Evolutionary conservation across 2,888 invertebrate species (phyloP), one percentile per base, ranked within the genome.

Genomic region (Eumerus sabulonum): DNA sequence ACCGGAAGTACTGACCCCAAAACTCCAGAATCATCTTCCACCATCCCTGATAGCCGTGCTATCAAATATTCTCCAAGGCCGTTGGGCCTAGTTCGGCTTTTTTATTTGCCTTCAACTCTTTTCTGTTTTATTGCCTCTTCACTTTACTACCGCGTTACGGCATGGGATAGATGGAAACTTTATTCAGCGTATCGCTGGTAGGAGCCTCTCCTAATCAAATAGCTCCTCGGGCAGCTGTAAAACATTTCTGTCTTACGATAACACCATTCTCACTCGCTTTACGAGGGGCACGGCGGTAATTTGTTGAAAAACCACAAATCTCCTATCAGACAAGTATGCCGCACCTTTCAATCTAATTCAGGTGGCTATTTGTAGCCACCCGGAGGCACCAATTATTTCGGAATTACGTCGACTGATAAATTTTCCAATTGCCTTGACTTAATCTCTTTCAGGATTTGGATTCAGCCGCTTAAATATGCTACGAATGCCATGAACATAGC

Each of bases 401-500:
- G 63, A 79, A 74, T 79, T 74, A 74, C 70, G 63, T 74, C 66
- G 44, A 16, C 59, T 56, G 73, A 79, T 79, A 74, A 79, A 79
- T 74, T 18, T 50, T 51, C 51, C 57, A 57, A 50, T 57, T 44
- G 76, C 63, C 47, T 7, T 64, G 59, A 71, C 64, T 63, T 64
- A 70, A 76, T 76, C 76, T 64, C 48, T 48, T 27, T 27, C 27
- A n/a, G 71, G 59, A 71, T 71, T 71, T 17, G 50, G 47, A 70
- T 67, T 68, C 42, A 72, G 72, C 36, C 57, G 9, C 13, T 9
- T 38, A 60, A 67, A 72, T 47, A 51, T 42, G 53, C 35, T 42
- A 48, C 47, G 27, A 27, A 27, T 27, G 27, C n/a, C n/a, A n/a
- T n/a, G n/a, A n/a, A n/a, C n/a, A 64, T 54, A 59, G 48, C 59